phyloP scores from a whole-genome alignment of 2,113 vertebrate species.

The Chelonoidis abingdonii region DNA sequence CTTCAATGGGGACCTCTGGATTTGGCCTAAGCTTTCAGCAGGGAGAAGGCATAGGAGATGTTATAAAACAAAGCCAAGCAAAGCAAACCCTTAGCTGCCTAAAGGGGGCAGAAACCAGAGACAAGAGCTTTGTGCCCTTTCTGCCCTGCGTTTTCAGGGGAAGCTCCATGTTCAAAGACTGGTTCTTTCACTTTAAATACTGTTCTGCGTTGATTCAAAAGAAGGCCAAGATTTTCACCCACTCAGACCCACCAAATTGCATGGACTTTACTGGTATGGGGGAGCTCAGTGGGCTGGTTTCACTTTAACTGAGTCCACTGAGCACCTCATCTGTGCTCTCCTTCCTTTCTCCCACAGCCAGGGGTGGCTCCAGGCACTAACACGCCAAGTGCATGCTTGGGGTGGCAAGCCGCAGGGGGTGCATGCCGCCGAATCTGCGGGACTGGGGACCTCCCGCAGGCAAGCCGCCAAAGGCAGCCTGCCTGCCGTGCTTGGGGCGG shows the following conservation, averaged over 20 bases:
- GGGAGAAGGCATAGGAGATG: background rate
- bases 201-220: background rate
- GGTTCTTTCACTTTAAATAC: background rate
- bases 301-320: background rate
- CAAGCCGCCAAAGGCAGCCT: too few species aligned
- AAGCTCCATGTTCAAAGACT: background rate
- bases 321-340: background rate
- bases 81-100: background rate
- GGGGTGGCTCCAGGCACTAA: background rate
- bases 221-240: constrained; percentile 3
- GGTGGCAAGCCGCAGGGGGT: too few species aligned
- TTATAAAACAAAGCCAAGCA: background rate
- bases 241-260: background rate
- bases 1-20: background rate
- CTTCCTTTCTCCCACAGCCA: constrained; percentile 27
- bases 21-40: background rate
- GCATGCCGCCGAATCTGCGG: too few species aligned
- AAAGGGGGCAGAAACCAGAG: background rate
- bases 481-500: too few species aligned
- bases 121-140: background rate
- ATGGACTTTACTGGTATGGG: background rate
- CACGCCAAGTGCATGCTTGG: too few species aligned
- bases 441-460: too few species aligned
- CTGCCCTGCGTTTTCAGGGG: background rate
- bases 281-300: constrained; percentile 31